phyloP scores from a whole-genome alignment of 1,140 invertebrate species.

The Drosophila yakuba region DNA sequence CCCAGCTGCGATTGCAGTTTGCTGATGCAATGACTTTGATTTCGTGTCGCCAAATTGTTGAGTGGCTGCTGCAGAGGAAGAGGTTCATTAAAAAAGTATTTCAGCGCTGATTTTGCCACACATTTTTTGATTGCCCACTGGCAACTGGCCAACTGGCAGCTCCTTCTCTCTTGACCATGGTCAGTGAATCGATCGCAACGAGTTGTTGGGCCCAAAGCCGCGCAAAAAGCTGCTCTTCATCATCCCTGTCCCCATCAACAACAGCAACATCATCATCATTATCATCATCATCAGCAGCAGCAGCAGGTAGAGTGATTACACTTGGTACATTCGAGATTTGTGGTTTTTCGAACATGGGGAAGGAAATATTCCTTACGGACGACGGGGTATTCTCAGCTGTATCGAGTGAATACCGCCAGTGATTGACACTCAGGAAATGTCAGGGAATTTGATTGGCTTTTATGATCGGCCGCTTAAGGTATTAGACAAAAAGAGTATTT shows the following conservation, averaged over 20 bases:
- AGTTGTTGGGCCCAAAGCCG: slow-evolving; percentile 48
- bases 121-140: slow-evolving; percentile 75
- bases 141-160: slow-evolving; percentile 21
- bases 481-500: slow-evolving; percentile 74
- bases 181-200: slow-evolving; percentile 67
- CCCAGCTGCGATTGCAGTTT: background rate
- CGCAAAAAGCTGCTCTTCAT: slow-evolving; percentile 53
- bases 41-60: slow-evolving; percentile 79
- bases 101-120: slow-evolving; percentile 77
- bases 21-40: slow-evolving; percentile 74
- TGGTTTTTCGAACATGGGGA: slow-evolving; percentile 27
- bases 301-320: slow-evolving; percentile 50
- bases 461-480: slow-evolving; percentile 62
- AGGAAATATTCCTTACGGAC: slow-evolving; percentile 33
- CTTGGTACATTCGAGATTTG: slow-evolving; percentile 50
- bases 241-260: slow-evolving; percentile 8
- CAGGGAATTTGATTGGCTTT: slow-evolving; percentile 78
- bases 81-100: slow-evolving; percentile 82
- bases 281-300: slow-evolving; percentile 29
- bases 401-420: slow-evolving; percentile 54
- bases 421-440: slow-evolving; percentile 82
- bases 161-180: slow-evolving; percentile 40
- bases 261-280: no score
- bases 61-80: slow-evolving; percentile 54
- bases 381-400: background rate